Conservation (phyloP, 2,113 vertebrate genomes). For the Probosciger aterrimus region DNA sequence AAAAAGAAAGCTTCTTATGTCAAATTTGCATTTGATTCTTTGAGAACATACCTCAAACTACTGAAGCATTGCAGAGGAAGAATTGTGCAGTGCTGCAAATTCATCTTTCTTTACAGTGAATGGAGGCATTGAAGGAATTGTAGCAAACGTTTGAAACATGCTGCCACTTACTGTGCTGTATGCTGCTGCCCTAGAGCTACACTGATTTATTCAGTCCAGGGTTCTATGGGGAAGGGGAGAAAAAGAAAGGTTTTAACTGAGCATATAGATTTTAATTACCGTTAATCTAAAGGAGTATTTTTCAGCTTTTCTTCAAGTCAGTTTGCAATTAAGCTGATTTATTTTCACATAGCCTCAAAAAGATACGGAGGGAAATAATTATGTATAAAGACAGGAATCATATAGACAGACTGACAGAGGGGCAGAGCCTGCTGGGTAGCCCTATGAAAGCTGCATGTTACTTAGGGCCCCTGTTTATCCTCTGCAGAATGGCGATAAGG, state of each 20-base stretch:
- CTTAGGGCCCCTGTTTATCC: not conserved
- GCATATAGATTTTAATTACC: not conserved
- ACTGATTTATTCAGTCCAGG: not conserved
- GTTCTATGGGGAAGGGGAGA: not conserved
- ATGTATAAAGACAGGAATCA: not conserved
- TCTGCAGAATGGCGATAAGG: not conserved
- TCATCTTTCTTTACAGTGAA: not conserved
- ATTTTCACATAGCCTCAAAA: not conserved
- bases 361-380: not conserved
- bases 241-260: not conserved
- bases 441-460: not conserved
- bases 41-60: not conserved
- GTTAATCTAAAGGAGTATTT: not conserved
- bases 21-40: not conserved
- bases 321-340: not conserved
- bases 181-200: not conserved
- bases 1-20: not conserved
- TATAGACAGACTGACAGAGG: not conserved
- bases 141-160: not conserved
- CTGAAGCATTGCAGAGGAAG: not conserved
- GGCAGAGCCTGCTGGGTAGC: not conserved
- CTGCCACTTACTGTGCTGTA: not conserved
- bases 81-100: not conserved
- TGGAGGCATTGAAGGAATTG: not conserved
- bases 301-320: not conserved